phyloP scores from a whole-genome alignment of 2,888 invertebrate genomes.

The Cataglyphis rosenhaueri region DNA sequence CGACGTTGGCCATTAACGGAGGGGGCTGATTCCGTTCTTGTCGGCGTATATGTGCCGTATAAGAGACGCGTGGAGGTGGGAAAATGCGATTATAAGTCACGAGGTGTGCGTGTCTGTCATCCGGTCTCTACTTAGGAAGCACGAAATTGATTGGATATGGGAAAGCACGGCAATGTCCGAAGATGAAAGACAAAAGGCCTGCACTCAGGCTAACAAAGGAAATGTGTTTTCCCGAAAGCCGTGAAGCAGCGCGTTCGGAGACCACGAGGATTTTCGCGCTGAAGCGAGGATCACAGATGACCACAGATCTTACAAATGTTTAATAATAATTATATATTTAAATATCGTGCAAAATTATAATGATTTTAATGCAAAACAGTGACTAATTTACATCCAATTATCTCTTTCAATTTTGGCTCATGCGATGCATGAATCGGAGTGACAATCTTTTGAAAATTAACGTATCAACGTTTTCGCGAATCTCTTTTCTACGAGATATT shows the following conservation, averaged over 20 bases:
- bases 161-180: constrained; percentile 67
- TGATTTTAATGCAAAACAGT: background rate
- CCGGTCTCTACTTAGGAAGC: constrained; percentile 73
- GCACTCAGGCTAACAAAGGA: constrained; percentile 68
- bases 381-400: constrained; percentile 6
- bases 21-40: constrained; percentile 81
- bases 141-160: constrained; percentile 83
- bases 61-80: constrained; percentile 74
- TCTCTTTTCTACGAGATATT: background rate
- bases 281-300: background rate
- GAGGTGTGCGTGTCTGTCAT: constrained; percentile 81
- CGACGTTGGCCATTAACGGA: constrained; percentile 84
- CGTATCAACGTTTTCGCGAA: background rate
- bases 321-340: background rate
- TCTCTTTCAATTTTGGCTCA: background rate
- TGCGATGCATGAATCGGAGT: background rate
- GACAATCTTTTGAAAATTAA: background rate
- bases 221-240: constrained; percentile 63
- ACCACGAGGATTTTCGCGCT: background rate
- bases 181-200: constrained; percentile 82
- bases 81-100: constrained; percentile 86
- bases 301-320: background rate
- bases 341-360: background rate
- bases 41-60: constrained; percentile 64
- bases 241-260: constrained; percentile 17